Conservation (phyloP, 2,888 invertebrate genomes). For the Patella ulyssiponensis region DNA sequence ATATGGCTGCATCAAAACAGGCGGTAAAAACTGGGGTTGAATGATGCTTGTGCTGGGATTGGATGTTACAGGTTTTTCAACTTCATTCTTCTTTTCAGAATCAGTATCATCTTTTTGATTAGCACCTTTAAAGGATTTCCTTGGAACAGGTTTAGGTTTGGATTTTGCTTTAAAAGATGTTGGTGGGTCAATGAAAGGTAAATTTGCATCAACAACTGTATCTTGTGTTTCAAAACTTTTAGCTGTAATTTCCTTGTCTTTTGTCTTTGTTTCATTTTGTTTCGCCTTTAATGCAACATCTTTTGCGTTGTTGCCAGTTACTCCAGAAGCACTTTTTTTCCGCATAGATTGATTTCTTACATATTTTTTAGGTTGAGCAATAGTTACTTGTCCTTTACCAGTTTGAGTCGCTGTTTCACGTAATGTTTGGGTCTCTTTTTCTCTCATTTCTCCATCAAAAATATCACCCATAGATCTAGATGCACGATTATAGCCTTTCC, state of each 20-base stretch:
- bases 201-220: constrained; percentile 19
- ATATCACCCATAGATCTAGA: constrained; percentile 60
- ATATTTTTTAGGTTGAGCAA: constrained; percentile 41
- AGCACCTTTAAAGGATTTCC: constrained; percentile 44
- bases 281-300: constrained; percentile 18
- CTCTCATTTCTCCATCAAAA: constrained; percentile 37
- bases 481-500: constrained; percentile 42
- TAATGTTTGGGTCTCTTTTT: constrained; percentile 54
- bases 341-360: not conserved
- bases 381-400: constrained; percentile 44
- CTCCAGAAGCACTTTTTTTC: constrained; percentile 1
- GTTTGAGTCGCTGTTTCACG: constrained; percentile 62
- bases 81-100: constrained; percentile 12
- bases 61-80: not conserved
- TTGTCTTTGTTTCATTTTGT: constrained; percentile 23
- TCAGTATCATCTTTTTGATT: constrained; percentile 26
- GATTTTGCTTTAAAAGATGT: constrained; percentile 34
- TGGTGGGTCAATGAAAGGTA: constrained; percentile 11
- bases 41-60: constrained; percentile 17
- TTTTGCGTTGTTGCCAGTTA: constrained; percentile 16
- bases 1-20: constrained; percentile 26
- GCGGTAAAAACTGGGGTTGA: constrained; percentile 14
- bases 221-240: constrained; percentile 38
- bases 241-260: constrained; percentile 32
- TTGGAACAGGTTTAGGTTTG: constrained; percentile 53